A percentile compares a stretch with the other conserved stretches of the same genome.
These are phyloP conservation scores for Poecilia picta DNA, from an alignment of 2,797 vertebrate species.

Conservation along the genomic window DNA sequence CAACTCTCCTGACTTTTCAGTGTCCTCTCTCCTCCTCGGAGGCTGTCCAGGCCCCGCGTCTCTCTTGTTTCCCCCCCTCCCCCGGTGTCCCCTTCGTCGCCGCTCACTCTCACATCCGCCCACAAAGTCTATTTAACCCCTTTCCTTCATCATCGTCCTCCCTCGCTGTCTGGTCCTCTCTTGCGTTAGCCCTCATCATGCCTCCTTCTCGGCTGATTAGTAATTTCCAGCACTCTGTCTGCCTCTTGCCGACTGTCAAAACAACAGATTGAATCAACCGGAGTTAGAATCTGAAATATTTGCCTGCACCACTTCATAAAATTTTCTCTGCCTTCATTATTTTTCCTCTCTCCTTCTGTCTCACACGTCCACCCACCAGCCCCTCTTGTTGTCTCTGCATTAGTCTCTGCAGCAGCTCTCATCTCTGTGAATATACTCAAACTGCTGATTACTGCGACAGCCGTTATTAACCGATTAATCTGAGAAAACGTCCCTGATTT, in stretches of 20 bases:
- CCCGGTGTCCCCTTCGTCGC: constrained; percentile 45
- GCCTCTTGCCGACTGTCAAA: constrained; percentile 30
- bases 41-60: constrained; percentile 11
- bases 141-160: constrained; percentile 17
- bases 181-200: constrained; percentile 19
- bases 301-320: constrained; percentile 5
- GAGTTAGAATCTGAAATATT: constrained; percentile 37
- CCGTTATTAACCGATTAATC: constrained; percentile 7
- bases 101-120: constrained; percentile 37
- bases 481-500: background rate
- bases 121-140: constrained; percentile 52
- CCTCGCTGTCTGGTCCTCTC: constrained; percentile 23
- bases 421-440: constrained; percentile 33
- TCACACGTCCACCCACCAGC: constrained; percentile 67
- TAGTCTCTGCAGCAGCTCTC: constrained; percentile 38
- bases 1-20: constrained; percentile 29
- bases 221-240: constrained; percentile 40
- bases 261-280: constrained; percentile 52
- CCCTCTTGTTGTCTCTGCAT: constrained; percentile 25
- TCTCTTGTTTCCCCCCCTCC: constrained; percentile 32
- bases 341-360: constrained; percentile 51
- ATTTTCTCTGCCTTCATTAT: constrained; percentile 32
- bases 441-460: constrained; percentile 25
- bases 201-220: constrained; percentile 28
- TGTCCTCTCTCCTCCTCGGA: constrained; percentile 15